A percentile compares a stretch with the other conserved stretches of the same genome.
phyloP scores from a whole-genome alignment of 2,113 vertebrate species.

The Cettia cetti region DNA sequence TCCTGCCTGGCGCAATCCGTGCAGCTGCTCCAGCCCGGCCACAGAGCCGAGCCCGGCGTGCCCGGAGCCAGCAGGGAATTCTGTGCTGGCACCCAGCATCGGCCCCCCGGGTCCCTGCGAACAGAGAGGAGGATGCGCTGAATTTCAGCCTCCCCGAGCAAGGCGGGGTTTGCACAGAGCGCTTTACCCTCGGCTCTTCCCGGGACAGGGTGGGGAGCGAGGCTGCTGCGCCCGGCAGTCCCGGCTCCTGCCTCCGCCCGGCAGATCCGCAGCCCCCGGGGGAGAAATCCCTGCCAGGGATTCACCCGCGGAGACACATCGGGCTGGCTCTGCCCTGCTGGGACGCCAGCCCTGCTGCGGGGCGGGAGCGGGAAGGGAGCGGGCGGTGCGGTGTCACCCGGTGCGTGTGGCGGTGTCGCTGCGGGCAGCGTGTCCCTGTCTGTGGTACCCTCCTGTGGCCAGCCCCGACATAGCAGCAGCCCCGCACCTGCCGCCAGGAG shows the following conservation, averaged over 20 bases:
- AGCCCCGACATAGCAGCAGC: slow-evolving; percentile 6
- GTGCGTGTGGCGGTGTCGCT: too few relatives aligned
- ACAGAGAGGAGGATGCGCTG: neutral
- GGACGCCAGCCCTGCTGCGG: fast-evolving
- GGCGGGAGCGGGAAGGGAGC: fast-evolving
- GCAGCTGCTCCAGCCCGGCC: neutral
- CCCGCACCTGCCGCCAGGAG: fast-evolving
- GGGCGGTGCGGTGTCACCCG: fast-evolving
- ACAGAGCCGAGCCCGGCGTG: neutral
- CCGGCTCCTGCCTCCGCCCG: neutral
- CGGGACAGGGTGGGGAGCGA: neutral
- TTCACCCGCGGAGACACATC: fast-evolving
- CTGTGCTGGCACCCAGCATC: neutral
- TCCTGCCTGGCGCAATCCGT: neutral
- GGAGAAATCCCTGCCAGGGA: fast-evolving
- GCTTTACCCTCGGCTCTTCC: neutral
- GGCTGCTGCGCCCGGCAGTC: neutral
- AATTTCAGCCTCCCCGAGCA: neutral
- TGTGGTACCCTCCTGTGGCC: slow-evolving; percentile 56
- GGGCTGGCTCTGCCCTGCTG: neutral
- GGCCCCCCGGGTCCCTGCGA: neutral
- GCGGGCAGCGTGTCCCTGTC: neutral
- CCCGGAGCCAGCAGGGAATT: neutral
- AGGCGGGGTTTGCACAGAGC: fast-evolving
- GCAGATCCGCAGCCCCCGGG: neutral